Conservation (phyloP, 2,888 invertebrate species). For the Zygogramma bicolorata region DNA sequence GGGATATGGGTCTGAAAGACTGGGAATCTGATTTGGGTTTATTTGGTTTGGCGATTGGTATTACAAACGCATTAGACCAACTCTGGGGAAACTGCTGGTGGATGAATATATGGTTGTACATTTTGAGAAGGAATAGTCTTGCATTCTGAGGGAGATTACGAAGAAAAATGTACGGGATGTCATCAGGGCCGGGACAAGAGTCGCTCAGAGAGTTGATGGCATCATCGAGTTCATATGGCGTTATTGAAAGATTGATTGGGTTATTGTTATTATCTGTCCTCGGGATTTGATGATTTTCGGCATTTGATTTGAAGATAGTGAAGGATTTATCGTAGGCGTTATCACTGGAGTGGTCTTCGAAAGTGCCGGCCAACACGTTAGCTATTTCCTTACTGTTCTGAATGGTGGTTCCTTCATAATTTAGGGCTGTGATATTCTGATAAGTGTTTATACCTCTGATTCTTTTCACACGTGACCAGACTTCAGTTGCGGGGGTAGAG, state of each 20-base stretch:
- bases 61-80: not conserved
- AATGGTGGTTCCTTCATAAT: not conserved
- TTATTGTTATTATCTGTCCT: not conserved
- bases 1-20: constrained; percentile 22
- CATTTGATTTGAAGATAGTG: not conserved
- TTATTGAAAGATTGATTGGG: not conserved
- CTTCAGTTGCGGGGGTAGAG: not conserved
- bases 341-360: not conserved
- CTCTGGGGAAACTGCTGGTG: not conserved
- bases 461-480: constrained; percentile 5
- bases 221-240: not conserved
- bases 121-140: not conserved
- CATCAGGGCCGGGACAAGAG: constrained; percentile 15
- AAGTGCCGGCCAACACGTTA: not conserved
- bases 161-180: constrained; percentile 16
- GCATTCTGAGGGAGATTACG: constrained; percentile 7
- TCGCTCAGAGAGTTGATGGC: not conserved
- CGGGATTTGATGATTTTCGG: not conserved
- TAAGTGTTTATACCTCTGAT: not conserved
- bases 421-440: not conserved
- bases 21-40: not conserved
- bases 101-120: constrained; percentile 14
- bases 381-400: not conserved
- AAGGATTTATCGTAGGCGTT: not conserved
- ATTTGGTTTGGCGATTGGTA: constrained; percentile 16